Conservation (phyloP, 2,113 vertebrate species). For the Macrotis lagotis region DNA sequence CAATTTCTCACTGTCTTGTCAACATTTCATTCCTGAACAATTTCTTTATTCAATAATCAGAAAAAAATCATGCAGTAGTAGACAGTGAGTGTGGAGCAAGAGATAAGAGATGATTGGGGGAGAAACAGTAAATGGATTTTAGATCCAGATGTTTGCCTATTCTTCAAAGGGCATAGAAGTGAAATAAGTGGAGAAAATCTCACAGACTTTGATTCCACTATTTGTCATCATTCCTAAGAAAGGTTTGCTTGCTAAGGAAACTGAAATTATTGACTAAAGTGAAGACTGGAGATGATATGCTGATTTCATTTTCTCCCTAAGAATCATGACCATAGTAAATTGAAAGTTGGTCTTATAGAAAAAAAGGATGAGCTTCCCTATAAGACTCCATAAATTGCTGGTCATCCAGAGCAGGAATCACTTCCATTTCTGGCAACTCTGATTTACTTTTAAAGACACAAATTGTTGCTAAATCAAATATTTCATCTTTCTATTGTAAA, state of each 20-base stretch:
- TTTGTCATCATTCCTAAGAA: background rate
- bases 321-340: background rate
- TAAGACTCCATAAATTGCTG: background rate
- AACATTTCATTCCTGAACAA: slow-evolving; percentile 62
- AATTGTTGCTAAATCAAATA: slow-evolving; percentile 73
- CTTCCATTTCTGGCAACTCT: slow-evolving; percentile 27
- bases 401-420: background rate
- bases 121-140: background rate
- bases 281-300: background rate
- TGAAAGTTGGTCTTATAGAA: background rate
- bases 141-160: background rate
- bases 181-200: background rate
- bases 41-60: slow-evolving; percentile 46
- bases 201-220: background rate
- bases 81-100: background rate
- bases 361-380: slow-evolving; percentile 12
- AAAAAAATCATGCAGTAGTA: slow-evolving; percentile 30
- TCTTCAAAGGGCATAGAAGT: background rate
- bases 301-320: background rate
- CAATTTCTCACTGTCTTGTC: slow-evolving; percentile 55
- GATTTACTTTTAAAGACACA: background rate
- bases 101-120: background rate
- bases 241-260: background rate
- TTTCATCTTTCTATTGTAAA: slow-evolving; percentile 81
- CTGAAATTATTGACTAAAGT: background rate